Conservation (phyloP, 2,113 vertebrate genomes). For the Cricetomys ansorgei region DNA sequence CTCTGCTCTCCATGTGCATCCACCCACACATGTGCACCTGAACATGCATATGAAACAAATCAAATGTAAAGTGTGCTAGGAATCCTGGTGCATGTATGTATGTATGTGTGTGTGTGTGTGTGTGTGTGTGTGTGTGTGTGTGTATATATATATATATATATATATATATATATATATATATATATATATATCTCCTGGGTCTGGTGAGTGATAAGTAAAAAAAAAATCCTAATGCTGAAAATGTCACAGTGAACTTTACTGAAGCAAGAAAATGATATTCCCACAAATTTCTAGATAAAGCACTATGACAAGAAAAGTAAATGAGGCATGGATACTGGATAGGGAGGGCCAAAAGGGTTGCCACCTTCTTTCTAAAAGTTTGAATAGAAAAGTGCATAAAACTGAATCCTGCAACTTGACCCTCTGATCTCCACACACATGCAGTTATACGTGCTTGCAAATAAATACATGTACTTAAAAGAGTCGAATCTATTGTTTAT, state of each 20-base stretch:
- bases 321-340: not conserved
- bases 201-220: not conserved
- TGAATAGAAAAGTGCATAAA: not conserved
- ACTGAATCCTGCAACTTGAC: not conserved
- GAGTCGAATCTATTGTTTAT: not conserved
- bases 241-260: not conserved
- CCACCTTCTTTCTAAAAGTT: not conserved
- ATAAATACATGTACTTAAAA: not conserved
- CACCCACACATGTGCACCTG: not conserved
- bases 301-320: not conserved
- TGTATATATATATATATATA: no score
- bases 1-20: not conserved
- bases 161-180: no score
- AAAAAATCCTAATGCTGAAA: not conserved
- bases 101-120: no score
- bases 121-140: no score
- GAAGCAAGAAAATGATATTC: not conserved
- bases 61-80: not conserved
- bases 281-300: not conserved
- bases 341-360: not conserved
- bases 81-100: conserved; percentile 1
- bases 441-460: not conserved
- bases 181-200: not conserved
- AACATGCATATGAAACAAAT: not conserved
- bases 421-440: not conserved